phyloP scores from a whole-genome alignment of 1,140 invertebrate genomes.

The Drusus annulatus region DNA sequence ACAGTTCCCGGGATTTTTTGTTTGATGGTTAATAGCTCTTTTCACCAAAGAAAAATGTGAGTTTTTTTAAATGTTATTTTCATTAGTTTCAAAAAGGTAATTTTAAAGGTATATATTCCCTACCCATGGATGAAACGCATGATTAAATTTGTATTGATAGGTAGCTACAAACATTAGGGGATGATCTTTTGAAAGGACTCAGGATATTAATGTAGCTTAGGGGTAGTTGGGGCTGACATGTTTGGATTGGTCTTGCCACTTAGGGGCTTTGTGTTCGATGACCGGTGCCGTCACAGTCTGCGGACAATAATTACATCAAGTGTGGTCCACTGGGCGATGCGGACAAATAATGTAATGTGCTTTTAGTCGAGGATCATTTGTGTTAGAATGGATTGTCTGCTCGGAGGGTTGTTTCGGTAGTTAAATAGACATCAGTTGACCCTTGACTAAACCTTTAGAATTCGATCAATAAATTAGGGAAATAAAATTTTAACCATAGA shows the following conservation, averaged over 20 bases:
- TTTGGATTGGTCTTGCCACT: conserved; percentile 13
- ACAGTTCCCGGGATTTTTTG: no score
- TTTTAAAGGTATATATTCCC: no score
- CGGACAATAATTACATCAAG: conserved; percentile 2
- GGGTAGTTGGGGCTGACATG: not conserved
- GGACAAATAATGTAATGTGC: not conserved
- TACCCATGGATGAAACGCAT: not conserved
- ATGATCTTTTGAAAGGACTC: conserved; percentile 8
- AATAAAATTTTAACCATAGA: no score
- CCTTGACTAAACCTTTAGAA: not conserved
- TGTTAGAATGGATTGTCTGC: not conserved
- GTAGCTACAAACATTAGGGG: not conserved
- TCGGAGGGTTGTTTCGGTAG: not conserved
- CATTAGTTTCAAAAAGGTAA: no score
- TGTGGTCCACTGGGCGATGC: not conserved
- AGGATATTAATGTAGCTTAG: conserved; percentile 13
- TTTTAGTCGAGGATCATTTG: conserved; percentile 2
- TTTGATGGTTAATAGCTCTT: no score
- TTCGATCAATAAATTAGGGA: no score
- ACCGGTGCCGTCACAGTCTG: not conserved
- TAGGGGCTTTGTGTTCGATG: conserved; percentile 15
- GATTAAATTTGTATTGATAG: conserved; percentile 7
- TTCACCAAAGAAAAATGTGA: no score
- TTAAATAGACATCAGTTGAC: not conserved
- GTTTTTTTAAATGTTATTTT: no score